Evolutionary conservation across 2,888 invertebrate genomes (phyloP), one percentile per base, ranked within the genome.

Genomic region (Heliconius hortense): DNA sequence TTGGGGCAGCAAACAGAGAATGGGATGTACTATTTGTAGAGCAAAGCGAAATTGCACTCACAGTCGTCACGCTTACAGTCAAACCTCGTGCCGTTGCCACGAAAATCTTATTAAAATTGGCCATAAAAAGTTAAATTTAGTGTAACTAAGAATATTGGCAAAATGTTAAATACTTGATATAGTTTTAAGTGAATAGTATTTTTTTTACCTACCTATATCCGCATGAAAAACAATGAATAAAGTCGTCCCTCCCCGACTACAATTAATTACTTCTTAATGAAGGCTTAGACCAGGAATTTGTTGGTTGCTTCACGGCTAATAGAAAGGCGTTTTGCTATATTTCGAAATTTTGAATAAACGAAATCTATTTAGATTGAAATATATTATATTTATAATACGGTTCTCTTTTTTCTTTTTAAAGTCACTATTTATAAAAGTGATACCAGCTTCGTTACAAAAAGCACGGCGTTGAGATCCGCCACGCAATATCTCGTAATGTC

Each of bases 231-330:
- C 64, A 39, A 39, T n/a, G 7, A 66, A 66, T 24, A 24, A 39
- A 66, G 39, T 24, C 24, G n/a, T 39, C 13, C 15, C n/a, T 13
- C 21, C 39, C 13, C 35, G 35, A 66, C 35, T 39, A 66, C 64
- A 66, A 66, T 39, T 66, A 39, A 66, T 66, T 66, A 66, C 39
- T 39, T 13, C 24, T 66, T 66, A 66, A 66, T 66, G 64, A 66
- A 66, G 64, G 39, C 64, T 66, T n/a, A 35, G 35, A 13, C 64
- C 64, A 35, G 64, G 35, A 64, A 5, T n/a, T 64, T 64, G 11
- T 13, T 39, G 10, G 21, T 35, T n/a, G 35, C 11, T 18, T 39
- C 13, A 39, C n/a, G 2, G 4, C n/a, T 39, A 64, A 64, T 35
- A n/a, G n/a, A 18, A 10, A 63, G 21, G 7, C 21, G 31, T 5